A percentile compares a stretch with the other conserved stretches of the same genome.
Conservation (phyloP, 1,140 invertebrate genomes). For the Diprion similis region DNA sequence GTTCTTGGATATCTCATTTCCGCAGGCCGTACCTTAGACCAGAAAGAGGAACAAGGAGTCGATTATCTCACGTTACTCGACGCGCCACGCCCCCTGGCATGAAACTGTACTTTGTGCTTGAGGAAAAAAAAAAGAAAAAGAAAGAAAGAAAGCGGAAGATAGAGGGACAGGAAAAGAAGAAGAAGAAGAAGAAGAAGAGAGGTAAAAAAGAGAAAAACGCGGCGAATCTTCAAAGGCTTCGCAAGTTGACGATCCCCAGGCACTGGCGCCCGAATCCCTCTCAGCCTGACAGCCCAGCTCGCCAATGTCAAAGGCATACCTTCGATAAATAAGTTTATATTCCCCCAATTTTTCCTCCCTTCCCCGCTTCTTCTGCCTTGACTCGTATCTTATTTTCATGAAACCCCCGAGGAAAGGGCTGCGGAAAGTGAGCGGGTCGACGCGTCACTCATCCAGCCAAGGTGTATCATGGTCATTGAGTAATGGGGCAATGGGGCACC, state of each 20-base stretch:
- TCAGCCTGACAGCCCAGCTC: neutral
- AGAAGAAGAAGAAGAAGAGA: neutral
- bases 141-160: neutral
- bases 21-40: neutral
- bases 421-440: too few relatives aligned
- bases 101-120: neutral
- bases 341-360: too few relatives aligned
- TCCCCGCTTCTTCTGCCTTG: too few relatives aligned
- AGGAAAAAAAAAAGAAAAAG: neutral
- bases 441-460: too few relatives aligned
- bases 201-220: neutral
- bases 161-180: neutral
- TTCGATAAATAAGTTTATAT: neutral
- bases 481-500: too few relatives aligned
- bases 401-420: too few relatives aligned
- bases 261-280: neutral
- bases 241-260: slow-evolving; percentile 1
- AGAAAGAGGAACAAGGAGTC: neutral
- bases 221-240: neutral
- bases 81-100: neutral
- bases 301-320: neutral
- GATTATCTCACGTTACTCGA: slow-evolving; percentile 3
- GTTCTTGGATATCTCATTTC: neutral
- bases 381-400: too few relatives aligned
- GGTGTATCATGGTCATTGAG: too few relatives aligned